Evolutionary conservation across 2,888 invertebrate genomes (phyloP).

Genomic region (Charanyca ferruginea): DNA sequence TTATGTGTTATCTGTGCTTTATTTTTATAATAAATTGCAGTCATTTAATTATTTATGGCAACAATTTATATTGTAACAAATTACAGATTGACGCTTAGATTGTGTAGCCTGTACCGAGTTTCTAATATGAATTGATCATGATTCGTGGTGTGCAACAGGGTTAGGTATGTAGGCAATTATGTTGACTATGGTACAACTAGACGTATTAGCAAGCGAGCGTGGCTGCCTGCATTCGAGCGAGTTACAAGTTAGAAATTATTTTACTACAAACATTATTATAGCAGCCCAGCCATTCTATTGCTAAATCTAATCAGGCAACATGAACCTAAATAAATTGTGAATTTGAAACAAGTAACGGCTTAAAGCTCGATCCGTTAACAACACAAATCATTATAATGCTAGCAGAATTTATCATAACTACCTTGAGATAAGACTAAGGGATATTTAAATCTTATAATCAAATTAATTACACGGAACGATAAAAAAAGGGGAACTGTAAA

Average conservation of each 20-base stretch:
- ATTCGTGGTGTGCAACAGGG: slow-evolving; percentile 16
- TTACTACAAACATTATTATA: slow-evolving; percentile 19
- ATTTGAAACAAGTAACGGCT: slow-evolving; percentile 15
- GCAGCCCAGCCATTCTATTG: slow-evolving; percentile 3
- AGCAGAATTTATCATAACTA: too few species aligned
- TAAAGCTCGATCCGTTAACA: background rate
- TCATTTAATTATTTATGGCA: slow-evolving; percentile 38
- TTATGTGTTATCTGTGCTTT: slow-evolving; percentile 41
- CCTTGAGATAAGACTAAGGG: too few species aligned
- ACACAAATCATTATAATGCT: background rate
- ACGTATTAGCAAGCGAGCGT: slow-evolving; percentile 8
- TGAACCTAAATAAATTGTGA: slow-evolving; percentile 22
- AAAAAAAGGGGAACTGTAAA: background rate
- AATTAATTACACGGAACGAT: too few species aligned
- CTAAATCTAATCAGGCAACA: slow-evolving; percentile 11
- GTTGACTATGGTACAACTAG: slow-evolving; percentile 1
- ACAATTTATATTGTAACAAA: slow-evolving; percentile 26
- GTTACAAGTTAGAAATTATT: slow-evolving; percentile 11
- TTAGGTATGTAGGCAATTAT: background rate
- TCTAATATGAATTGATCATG: slow-evolving; percentile 20
- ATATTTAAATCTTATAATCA: too few species aligned
- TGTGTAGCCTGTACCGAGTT: slow-evolving; percentile 18
- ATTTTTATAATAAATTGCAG: slow-evolving; percentile 48
- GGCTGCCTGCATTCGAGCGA: slow-evolving; percentile 3
- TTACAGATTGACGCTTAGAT: slow-evolving; percentile 9